phyloP scores from a whole-genome alignment of 1,140 invertebrate species.

The Chelonus insularis region DNA sequence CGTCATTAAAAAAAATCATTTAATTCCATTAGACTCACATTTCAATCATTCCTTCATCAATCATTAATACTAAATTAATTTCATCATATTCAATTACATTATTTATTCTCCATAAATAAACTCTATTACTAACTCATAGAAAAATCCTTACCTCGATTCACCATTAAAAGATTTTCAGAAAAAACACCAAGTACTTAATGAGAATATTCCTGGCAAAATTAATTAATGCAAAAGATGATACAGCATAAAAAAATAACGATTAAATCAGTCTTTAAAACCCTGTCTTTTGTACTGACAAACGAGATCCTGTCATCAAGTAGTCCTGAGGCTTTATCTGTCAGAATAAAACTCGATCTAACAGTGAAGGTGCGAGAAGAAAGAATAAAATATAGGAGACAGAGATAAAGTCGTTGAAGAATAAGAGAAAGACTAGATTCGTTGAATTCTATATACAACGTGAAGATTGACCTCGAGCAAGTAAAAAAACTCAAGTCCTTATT shows the following conservation, averaged over 20 bases:
- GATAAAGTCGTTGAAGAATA: neutral
- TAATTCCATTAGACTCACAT: no score
- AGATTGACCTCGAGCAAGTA: slow-evolving; percentile 10
- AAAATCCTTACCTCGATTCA: no score
- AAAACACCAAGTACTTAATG: neutral
- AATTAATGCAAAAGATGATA: no score
- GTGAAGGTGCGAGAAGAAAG: neutral
- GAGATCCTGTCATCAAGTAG: neutral
- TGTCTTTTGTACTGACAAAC: neutral
- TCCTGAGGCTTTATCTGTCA: neutral
- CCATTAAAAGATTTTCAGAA: no score
- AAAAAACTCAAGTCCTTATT: slow-evolving; percentile 12
- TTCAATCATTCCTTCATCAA: no score
- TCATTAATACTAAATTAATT: no score
- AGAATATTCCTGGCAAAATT: no score
- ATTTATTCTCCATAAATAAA: no score
- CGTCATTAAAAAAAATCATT: no score
- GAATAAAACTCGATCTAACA: slow-evolving; percentile 11
- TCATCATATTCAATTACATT: no score
- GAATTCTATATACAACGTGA: slow-evolving; percentile 1
- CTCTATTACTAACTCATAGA: no score
- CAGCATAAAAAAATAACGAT: no score
- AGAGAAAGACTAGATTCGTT: slow-evolving; percentile 3
- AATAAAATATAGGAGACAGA: neutral
- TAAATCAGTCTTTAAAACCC: neutral